phyloP scores from a whole-genome alignment of 2,797 vertebrate genomes.

The Pseudocheirus occidentalis region DNA sequence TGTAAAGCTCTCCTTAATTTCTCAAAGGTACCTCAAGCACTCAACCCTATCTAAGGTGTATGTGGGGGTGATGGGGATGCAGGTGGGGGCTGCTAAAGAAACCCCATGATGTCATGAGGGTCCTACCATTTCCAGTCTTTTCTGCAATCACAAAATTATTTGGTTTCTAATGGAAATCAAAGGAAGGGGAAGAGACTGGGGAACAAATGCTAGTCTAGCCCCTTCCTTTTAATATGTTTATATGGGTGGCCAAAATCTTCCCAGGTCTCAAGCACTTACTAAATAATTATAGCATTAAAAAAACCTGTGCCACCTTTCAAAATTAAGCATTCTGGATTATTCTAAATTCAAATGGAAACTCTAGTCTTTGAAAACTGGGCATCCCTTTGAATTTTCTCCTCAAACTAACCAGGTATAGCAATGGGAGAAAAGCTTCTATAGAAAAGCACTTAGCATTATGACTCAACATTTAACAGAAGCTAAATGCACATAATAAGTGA shows the following conservation, averaged over 20 bases:
- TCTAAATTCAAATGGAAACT: not conserved
- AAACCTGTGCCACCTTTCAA: not conserved
- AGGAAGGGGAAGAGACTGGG: not conserved
- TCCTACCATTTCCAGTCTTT: not conserved
- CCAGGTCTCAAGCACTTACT: not conserved
- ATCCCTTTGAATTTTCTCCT: not conserved
- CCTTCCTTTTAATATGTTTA: not conserved
- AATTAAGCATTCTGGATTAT: not conserved
- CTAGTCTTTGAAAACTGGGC: not conserved
- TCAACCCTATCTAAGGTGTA: not conserved
- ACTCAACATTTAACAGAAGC: not conserved
- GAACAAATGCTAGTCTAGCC: not conserved
- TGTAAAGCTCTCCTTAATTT: not conserved
- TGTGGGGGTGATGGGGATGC: not conserved
- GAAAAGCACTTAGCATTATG: not conserved
- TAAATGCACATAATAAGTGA: not conserved
- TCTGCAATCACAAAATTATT: not conserved
- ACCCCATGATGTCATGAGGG: not conserved
- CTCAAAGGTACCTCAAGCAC: not conserved
- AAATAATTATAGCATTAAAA: not conserved
- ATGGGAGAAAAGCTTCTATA: not conserved
- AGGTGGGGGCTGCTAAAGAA: not conserved
- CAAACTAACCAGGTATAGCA: not conserved
- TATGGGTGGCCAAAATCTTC: not conserved
- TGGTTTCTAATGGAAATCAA: not conserved